Evolutionary conservation across 2,113 vertebrate genomes (phyloP), one percentile per base, ranked within the genome.

Genomic region (Corythaixoides concolor): DNA sequence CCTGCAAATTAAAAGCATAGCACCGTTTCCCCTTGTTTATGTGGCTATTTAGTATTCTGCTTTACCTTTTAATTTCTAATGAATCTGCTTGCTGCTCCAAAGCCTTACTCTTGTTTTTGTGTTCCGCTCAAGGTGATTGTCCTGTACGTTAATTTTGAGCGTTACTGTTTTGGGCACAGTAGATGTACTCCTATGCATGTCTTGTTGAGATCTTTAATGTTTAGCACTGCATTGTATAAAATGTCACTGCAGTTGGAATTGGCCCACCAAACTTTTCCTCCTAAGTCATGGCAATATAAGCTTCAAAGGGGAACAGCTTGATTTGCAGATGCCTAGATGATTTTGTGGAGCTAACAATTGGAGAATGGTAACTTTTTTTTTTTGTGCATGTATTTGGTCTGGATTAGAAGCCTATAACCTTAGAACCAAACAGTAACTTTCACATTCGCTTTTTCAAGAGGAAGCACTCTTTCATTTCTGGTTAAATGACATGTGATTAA

Each of bases 21-120:
- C 32, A 77, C 2, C 11, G 39, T 84, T 92, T 88, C 49, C 78
- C 86, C 66, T 87, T 96, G 55, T 81, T 94, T 69, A 75, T 82
- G 45, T 93, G 58, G 10, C 76, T 89, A 2, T 82, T 96, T 92
- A 84, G 64, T 94, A 64, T 81, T 95, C 76, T 79, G 24, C 56
- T 82, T 95, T 80, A 68, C 76, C 35, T 91, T 95, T 92, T 87
- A 72, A 58, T 93, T 94, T 89, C 60, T 86, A 37, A 92, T 81
- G 88, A 82, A 63, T 84, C 64, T 79, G 11, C 39, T 50, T 89
- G 19, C 55, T 79, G 35, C 69, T 92, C 33, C 30, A 45, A 84
- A 87, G 62, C 28, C 12, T 78, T 72, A 32, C 22, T 72, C 9
- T 58, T 67, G 11, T 67, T 74, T 80, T 77, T 88, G 28, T 69